Percentiles rank a stretch among this genome's conserved stretches.
Conservation (phyloP, 1,140 invertebrate genomes). For the Eurosta solidaginis region DNA sequence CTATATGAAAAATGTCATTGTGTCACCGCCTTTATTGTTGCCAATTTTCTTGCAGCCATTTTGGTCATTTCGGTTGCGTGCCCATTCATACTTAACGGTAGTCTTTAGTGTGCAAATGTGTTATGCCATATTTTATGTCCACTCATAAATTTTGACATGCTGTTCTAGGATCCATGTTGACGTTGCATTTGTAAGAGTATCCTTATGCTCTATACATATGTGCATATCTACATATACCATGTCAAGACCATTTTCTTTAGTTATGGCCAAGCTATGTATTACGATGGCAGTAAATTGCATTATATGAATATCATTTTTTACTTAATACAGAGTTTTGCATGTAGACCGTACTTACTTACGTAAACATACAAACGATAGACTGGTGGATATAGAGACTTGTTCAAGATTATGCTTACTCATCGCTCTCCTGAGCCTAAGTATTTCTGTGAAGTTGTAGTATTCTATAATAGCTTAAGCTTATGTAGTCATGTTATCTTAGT, state of each 20-base stretch:
- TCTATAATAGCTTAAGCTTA: no score
- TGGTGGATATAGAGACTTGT: no score
- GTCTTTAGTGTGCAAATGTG: slow-evolving; percentile 9
- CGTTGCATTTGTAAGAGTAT: neutral
- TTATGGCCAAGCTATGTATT: neutral
- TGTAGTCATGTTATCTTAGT: no score
- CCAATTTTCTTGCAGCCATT: neutral
- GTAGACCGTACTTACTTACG: neutral
- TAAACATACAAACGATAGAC: no score
- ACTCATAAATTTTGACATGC: slow-evolving; percentile 25
- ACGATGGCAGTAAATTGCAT: neutral
- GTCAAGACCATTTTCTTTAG: slow-evolving; percentile 9
- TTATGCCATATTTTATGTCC: slow-evolving; percentile 5
- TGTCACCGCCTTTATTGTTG: no score
- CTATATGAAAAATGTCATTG: no score
- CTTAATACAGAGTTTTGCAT: neutral
- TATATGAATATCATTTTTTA: neutral
- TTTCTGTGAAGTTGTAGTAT: no score
- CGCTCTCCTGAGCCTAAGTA: no score
- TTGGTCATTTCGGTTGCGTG: slow-evolving; percentile 9
- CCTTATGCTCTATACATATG: neutral
- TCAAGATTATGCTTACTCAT: no score
- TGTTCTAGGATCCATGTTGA: neutral
- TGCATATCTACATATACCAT: neutral
- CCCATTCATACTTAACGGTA: neutral